These are phyloP conservation scores for Tricholaema leucomelas DNA, from an alignment of 2,113 vertebrate species.

Conservation along the genomic window DNA sequence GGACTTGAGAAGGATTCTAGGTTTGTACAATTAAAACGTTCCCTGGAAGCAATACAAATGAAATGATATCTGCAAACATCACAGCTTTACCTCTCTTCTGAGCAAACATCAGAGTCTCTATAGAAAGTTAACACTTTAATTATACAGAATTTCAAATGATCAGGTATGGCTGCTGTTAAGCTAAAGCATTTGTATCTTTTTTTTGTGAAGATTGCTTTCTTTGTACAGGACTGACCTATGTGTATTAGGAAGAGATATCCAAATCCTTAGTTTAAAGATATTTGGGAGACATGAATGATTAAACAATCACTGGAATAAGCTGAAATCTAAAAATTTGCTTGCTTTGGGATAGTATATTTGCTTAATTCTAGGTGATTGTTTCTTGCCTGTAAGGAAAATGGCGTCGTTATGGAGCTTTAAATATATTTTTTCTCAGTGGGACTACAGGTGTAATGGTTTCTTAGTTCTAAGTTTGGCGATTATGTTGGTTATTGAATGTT, in stretches of 20 bases:
- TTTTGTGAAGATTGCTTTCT: background rate
- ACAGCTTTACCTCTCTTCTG: constrained; percentile 55
- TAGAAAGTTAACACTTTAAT: constrained; percentile 70
- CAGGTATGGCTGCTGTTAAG: constrained; percentile 22
- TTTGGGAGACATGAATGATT: constrained; percentile 57
- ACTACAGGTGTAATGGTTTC: constrained; percentile 63
- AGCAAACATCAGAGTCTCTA: constrained; percentile 57
- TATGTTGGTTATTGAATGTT: constrained; percentile 45
- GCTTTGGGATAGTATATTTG: constrained; percentile 35
- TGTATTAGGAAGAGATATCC: constrained; percentile 36
- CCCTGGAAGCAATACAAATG: constrained; percentile 50
- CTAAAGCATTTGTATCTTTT: constrained; percentile 24
- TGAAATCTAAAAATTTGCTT: constrained; percentile 50
- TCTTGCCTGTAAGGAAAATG: constrained; percentile 65
- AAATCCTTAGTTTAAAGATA: constrained; percentile 60
- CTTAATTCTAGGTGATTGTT: constrained; percentile 63
- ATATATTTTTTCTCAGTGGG: constrained; percentile 36
- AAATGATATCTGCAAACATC: constrained; percentile 58
- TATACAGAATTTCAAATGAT: constrained; percentile 54
- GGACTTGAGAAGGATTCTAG: constrained; percentile 61
- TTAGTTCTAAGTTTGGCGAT: constrained; percentile 26
- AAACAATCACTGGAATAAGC: constrained; percentile 63
- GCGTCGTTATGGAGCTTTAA: constrained; percentile 45
- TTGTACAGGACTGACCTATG: background rate
- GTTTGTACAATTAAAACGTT: constrained; percentile 73